phyloP scores from a whole-genome alignment of 2,888 invertebrate genomes.

The Cheilosia vernalis region DNA sequence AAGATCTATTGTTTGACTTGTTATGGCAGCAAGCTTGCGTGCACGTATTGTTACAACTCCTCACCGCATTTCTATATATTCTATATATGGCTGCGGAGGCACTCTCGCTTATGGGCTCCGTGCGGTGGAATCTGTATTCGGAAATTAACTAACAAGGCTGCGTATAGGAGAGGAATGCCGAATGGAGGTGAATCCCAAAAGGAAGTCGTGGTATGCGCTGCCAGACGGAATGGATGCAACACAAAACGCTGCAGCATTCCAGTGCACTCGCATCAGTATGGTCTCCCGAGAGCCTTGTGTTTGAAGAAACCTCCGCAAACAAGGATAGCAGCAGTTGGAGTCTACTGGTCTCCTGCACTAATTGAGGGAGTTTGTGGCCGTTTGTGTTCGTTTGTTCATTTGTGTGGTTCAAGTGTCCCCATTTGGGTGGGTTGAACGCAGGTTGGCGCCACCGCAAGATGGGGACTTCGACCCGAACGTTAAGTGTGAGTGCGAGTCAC shows the following conservation, averaged over 20 bases:
- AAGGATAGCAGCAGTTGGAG: neutral
- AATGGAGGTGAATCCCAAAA: constrained; percentile 61
- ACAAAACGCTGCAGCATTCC: constrained; percentile 53
- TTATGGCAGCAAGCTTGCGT: constrained; percentile 37
- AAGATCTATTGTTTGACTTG: constrained; percentile 64
- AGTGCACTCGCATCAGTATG: neutral
- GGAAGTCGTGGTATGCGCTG: constrained; percentile 40
- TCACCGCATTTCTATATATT: constrained; percentile 37
- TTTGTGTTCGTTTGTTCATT: too few relatives aligned
- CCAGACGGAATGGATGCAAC: constrained; percentile 54
- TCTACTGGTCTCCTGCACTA: constrained; percentile 11
- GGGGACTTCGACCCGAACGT: too few relatives aligned
- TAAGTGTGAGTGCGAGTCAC: neutral
- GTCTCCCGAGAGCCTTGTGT: constrained; percentile 28
- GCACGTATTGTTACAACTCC: constrained; percentile 9
- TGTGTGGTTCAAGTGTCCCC: too few relatives aligned
- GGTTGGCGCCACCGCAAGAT: neutral
- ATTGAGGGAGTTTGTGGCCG: constrained; percentile 30
- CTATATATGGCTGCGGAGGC: constrained; percentile 53
- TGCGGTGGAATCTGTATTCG: constrained; percentile 62
- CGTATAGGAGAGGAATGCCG: constrained; percentile 37
- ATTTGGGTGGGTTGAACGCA: neutral
- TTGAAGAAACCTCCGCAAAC: neutral
- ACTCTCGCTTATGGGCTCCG: constrained; percentile 52
- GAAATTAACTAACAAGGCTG: constrained; percentile 65